phyloP scores from a whole-genome alignment of 2,888 invertebrate genomes.

The Sminthurinus aureus region DNA sequence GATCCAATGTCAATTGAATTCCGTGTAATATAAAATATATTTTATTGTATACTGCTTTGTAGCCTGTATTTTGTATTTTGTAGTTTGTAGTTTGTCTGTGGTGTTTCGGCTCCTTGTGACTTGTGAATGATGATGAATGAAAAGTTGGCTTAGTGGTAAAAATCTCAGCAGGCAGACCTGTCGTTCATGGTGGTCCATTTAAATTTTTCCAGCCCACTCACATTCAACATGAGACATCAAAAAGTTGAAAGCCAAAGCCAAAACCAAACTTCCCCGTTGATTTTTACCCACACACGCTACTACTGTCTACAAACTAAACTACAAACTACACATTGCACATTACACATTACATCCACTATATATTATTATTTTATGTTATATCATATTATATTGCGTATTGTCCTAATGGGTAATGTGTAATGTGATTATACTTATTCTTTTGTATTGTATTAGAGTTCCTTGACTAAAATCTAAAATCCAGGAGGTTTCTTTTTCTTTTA shows the following conservation, averaged over 20 bases:
- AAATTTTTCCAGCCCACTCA: slow-evolving; percentile 22
- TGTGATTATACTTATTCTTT: background rate
- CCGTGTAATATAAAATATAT: too few relatives aligned
- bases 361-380: background rate
- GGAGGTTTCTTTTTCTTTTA: background rate
- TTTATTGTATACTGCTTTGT: too few relatives aligned
- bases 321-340: too few relatives aligned
- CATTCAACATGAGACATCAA: background rate
- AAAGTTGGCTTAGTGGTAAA: slow-evolving; percentile 42
- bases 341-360: too few relatives aligned
- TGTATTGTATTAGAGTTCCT: background rate
- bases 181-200: slow-evolving; percentile 46
- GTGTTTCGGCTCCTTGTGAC: background rate
- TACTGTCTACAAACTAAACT: too few relatives aligned
- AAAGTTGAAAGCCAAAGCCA: too few relatives aligned
- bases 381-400: background rate
- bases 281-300: too few relatives aligned
- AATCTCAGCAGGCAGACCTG: slow-evolving; percentile 42
- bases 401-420: background rate
- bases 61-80: too few relatives aligned
- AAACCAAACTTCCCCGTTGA: too few relatives aligned
- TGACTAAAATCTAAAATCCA: background rate
- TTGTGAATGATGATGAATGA: slow-evolving; percentile 44
- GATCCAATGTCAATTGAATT: too few relatives aligned
- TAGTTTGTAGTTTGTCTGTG: background rate